Conservation (phyloP, 2,113 vertebrate genomes). For the Daboia siamensis region DNA sequence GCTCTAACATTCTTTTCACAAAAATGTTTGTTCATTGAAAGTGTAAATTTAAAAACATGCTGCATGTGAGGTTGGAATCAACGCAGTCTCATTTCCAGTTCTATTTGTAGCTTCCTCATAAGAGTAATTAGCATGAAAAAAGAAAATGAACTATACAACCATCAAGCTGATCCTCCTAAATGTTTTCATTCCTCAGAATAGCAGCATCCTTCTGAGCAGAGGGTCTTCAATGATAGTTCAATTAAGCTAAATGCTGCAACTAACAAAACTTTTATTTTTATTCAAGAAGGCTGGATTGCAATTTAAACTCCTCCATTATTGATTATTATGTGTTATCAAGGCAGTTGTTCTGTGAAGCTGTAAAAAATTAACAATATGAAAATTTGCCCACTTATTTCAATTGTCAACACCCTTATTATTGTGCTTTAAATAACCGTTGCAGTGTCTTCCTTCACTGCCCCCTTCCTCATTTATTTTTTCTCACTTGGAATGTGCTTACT, state of each 20-base stretch:
- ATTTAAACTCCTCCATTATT: constrained; percentile 38
- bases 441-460: neutral
- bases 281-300: constrained; percentile 7
- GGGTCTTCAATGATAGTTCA: constrained; percentile 43
- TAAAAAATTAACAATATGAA: constrained; percentile 8
- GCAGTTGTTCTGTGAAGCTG: constrained; percentile 30
- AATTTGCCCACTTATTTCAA: constrained; percentile 27
- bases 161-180: constrained; percentile 45
- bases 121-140: constrained; percentile 47
- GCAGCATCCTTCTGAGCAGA: constrained; percentile 36
- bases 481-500: neutral
- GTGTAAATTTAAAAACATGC: neutral
- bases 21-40: constrained; percentile 15
- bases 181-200: constrained; percentile 48
- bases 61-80: neutral
- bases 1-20: neutral
- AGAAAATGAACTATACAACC: constrained; percentile 34
- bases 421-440: constrained; percentile 19
- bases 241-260: constrained; percentile 33
- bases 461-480: neutral
- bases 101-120: constrained; percentile 36
- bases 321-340: constrained; percentile 40
- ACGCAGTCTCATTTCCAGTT: constrained; percentile 17
- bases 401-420: neutral
- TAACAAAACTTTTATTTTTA: constrained; percentile 39